Evolutionary conservation across 2,888 invertebrate species (phyloP).

Genomic region (Crepidodera aurea): DNA sequence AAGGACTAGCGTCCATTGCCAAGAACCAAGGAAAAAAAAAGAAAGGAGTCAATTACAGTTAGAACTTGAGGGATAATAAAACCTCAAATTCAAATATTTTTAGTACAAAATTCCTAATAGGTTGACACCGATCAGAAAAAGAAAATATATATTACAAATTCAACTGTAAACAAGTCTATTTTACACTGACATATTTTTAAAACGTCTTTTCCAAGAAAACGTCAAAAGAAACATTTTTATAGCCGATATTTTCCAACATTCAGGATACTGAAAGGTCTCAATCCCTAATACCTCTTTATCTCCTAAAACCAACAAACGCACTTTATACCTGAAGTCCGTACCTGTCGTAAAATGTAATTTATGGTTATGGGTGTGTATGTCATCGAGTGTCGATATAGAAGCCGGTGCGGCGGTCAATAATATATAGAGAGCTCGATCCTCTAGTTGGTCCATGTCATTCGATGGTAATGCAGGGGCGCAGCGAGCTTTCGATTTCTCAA

Average conservation of each 20-base stretch:
- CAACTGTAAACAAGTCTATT: too few species aligned
- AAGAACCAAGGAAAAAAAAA: too few species aligned
- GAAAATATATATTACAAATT: too few species aligned
- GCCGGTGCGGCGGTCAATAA: constrained; percentile 30
- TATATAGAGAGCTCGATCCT: constrained; percentile 10
- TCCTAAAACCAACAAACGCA: constrained; percentile 8
- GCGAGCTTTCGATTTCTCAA: background rate
- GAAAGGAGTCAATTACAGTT: too few species aligned
- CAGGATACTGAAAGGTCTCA: background rate
- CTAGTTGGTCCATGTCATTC: constrained; percentile 31
- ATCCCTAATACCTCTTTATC: constrained; percentile 5
- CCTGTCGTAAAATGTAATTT: constrained; percentile 38
- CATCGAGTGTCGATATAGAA: constrained; percentile 42
- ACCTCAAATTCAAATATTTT: too few species aligned
- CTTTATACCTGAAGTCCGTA: constrained; percentile 20
- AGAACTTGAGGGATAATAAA: too few species aligned
- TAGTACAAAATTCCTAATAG: too few species aligned
- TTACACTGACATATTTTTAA: too few species aligned
- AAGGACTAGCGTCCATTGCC: too few species aligned
- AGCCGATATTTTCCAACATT: background rate
- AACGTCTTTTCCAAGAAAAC: too few species aligned
- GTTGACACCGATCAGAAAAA: too few species aligned
- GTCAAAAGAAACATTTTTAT: background rate
- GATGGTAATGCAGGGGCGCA: background rate
- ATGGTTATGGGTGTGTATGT: constrained; percentile 41